phyloP scores from a whole-genome alignment of 2,797 vertebrate species.

The Catharus ustulatus region DNA sequence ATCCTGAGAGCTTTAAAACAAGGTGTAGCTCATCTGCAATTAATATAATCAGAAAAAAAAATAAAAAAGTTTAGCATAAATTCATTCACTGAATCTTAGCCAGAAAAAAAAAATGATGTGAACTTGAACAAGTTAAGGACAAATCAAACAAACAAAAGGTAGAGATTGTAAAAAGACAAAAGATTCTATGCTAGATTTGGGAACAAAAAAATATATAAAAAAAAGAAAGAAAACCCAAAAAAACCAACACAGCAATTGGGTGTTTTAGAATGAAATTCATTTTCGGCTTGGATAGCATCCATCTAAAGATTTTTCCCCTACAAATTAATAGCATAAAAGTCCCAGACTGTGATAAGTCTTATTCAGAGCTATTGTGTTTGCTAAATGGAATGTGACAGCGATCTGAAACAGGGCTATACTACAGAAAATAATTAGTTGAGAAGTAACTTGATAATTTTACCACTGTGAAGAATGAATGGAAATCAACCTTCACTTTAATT shows the following conservation, averaged over 20 bases:
- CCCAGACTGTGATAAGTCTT: constrained; percentile 71
- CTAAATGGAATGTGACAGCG: constrained; percentile 81
- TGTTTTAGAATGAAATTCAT: constrained; percentile 80
- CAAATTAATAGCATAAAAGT: constrained; percentile 78
- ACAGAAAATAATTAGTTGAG: constrained; percentile 83
- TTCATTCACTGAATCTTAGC: not conserved
- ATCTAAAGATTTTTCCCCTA: constrained; percentile 80
- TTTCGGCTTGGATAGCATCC: constrained; percentile 83
- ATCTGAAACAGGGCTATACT: constrained; percentile 73
- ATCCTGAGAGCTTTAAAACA: constrained; percentile 4
- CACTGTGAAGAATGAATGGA: constrained; percentile 74
- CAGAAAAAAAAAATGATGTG: constrained; percentile 5
- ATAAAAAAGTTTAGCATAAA: not conserved
- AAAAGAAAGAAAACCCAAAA: not conserved
- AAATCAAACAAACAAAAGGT: constrained; percentile 48
- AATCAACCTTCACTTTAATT: constrained; percentile 79
- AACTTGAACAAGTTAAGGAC: constrained; percentile 56
- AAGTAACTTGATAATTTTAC: constrained; percentile 82
- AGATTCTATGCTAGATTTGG: constrained; percentile 41
- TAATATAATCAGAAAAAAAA: not conserved
- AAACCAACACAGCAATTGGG: constrained; percentile 50
- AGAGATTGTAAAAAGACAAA: constrained; percentile 54
- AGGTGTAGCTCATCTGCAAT: not conserved
- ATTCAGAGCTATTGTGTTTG: constrained; percentile 80
- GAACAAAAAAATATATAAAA: not conserved